These are phyloP conservation scores for Papilio polytes DNA, from an alignment of 1,140 invertebrate genomes.

Conservation along the genomic window DNA sequence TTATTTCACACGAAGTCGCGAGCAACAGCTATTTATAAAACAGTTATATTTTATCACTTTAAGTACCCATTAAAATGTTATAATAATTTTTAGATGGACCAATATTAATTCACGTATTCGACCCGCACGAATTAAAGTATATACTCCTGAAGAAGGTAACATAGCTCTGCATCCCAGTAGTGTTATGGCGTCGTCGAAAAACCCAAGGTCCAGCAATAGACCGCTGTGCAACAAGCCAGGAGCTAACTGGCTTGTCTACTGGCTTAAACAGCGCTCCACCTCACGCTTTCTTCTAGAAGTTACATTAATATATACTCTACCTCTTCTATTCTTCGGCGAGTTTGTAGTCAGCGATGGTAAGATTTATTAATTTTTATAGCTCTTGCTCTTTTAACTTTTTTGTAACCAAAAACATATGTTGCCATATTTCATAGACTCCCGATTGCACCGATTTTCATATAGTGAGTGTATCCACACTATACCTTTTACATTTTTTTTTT, in stretches of 20 bases:
- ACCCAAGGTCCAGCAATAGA: neutral
- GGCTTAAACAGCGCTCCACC: constrained; percentile 72
- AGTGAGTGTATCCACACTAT: no score
- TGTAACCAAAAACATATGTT: neutral
- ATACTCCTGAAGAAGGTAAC: constrained; percentile 67
- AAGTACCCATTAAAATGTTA: no score
- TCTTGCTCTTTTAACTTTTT: no score
- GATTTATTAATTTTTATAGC: neutral
- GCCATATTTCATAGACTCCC: neutral
- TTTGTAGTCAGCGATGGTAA: constrained; percentile 63
- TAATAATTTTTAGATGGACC: constrained; percentile 58
- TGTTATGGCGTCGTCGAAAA: constrained; percentile 52
- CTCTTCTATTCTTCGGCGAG: constrained; percentile 80
- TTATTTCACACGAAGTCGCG: no score
- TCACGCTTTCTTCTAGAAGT: constrained; percentile 73
- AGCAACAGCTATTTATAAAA: no score
- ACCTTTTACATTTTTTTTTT: neutral
- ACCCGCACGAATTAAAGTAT: constrained; percentile 45
- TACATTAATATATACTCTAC: constrained; percentile 75
- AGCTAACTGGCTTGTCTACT: constrained; percentile 77
- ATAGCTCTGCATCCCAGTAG: constrained; percentile 74
- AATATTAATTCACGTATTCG: constrained; percentile 43
- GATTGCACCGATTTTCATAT: no score
- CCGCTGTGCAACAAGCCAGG: constrained; percentile 55
- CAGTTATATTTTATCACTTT: no score